Evolutionary conservation across 2,888 invertebrate species (phyloP), one percentile per base, ranked within the genome.

Genomic region (Phyllotreta striolata): DNA sequence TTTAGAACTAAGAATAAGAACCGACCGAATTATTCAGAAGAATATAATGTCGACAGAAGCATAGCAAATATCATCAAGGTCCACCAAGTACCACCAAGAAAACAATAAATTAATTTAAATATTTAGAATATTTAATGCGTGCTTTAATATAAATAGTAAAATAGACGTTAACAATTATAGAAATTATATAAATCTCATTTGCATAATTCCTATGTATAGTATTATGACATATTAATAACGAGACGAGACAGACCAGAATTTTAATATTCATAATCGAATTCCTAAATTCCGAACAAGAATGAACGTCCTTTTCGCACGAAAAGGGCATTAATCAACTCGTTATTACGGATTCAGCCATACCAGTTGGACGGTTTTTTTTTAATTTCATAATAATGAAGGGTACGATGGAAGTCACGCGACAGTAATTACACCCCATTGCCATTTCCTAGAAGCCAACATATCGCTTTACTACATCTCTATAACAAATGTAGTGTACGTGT

Each of bases 361-460:
- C 49, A 34, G 49, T 49, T 24, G 34, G 9, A 34, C 9, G 9
- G 24, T 10, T 12, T 35, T 38, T 52, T 52, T 52, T 52, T 52
- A 38, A 14, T 38, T 38, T 38, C 38, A 14, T 52, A 52, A 38
- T 52, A 14, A 52, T 52, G 10, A 52, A 38, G 52, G 59, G 10
- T 12, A 59, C 41, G 61, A 67, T 62, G 55, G 58, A 24, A 24
- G 69, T 70, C 73, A 73, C 74, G 73, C 72, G 62, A 72, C 44
- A 46, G 55, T 72, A 73, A 71, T 73, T 74, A 72, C 73, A 73
- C 68, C 73, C 72, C 70, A 66, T 68, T 62, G 71, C 72, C 69
- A 72, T 73, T 72, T 70, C 69, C 64, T 66, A 66, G 60, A 69
- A 68, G 59, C 60, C 57, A 51, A 59, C 65, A 55, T 71, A 70